Conservation (phyloP, 2,113 vertebrate species). For the Pipra filicauda region DNA sequence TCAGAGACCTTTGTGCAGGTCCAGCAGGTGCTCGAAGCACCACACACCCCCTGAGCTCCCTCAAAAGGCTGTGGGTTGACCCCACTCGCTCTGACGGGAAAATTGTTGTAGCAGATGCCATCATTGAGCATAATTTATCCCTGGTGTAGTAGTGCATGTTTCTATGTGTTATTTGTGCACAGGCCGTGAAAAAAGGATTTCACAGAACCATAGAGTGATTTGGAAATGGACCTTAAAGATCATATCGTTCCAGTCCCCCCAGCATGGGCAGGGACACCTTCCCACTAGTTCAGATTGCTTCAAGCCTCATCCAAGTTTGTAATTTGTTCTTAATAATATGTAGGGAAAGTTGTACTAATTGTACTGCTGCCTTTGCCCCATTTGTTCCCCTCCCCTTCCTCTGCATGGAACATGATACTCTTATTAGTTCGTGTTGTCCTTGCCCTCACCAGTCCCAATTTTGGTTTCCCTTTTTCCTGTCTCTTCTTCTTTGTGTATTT, state of each 20-base stretch:
- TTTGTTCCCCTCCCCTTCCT: neutral
- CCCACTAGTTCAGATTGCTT: neutral
- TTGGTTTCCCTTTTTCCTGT: neutral
- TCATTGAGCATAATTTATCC: neutral
- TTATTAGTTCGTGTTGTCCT: neutral
- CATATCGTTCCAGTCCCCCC: neutral
- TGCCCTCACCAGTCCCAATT: neutral
- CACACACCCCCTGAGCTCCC: rapidly evolving
- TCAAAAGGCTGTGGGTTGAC: neutral
- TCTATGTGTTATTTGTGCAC: neutral
- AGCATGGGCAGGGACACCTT: neutral
- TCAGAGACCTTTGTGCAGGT: neutral
- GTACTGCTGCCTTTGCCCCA: neutral
- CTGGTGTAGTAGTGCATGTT: rapidly evolving
- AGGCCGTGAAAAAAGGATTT: neutral
- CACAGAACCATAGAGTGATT: neutral
- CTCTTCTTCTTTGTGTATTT: neutral
- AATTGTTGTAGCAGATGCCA: too few relatives aligned
- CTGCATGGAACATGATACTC: neutral
- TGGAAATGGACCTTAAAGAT: neutral
- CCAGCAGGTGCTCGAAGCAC: neutral
- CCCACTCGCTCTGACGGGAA: neutral
- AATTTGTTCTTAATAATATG: neutral
- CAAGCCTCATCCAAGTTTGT: neutral
- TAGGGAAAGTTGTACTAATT: neutral